Evolutionary conservation across 2,888 invertebrate genomes (phyloP).

Genomic region (Heliconius charithonia): DNA sequence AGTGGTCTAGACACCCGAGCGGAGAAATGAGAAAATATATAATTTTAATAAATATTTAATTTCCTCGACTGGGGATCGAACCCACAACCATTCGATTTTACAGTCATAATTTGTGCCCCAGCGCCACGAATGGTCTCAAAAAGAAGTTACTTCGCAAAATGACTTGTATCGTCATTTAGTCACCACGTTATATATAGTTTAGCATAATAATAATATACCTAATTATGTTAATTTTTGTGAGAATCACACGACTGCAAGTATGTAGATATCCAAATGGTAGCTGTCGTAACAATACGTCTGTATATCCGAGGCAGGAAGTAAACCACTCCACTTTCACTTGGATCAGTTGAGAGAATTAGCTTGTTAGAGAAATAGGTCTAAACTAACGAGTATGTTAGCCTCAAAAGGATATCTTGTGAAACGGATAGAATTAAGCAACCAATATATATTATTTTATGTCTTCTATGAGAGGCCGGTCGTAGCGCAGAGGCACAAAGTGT

Average conservation of each 20-base stretch:
- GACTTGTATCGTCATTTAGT: no score
- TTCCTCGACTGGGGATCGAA: no score
- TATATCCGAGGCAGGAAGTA: conserved; percentile 41
- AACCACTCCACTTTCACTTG: conserved; percentile 45
- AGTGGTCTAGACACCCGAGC: no score
- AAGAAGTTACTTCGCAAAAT: not conserved
- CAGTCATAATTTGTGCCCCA: no score
- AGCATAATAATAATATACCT: not conserved
- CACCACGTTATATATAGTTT: not conserved
- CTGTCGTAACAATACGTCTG: conserved; percentile 43
- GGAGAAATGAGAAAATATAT: no score
- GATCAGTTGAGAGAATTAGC: conserved; percentile 31
- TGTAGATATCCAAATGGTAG: conserved; percentile 19
- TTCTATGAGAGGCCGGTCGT: no score
- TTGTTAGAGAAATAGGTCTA: conserved; percentile 25
- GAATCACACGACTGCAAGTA: not conserved
- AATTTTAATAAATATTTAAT: no score
- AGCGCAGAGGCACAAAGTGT: no score
- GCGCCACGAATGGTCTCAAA: no score
- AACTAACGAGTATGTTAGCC: conserved; percentile 21
- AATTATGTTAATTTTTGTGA: not conserved
- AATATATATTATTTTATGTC: not conserved
- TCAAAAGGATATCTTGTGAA: conserved; percentile 5
- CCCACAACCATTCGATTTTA: no score
- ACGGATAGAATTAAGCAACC: not conserved